phyloP scores from a whole-genome alignment of 2,113 vertebrate genomes.

The Pseudorectes ferrugineus region DNA sequence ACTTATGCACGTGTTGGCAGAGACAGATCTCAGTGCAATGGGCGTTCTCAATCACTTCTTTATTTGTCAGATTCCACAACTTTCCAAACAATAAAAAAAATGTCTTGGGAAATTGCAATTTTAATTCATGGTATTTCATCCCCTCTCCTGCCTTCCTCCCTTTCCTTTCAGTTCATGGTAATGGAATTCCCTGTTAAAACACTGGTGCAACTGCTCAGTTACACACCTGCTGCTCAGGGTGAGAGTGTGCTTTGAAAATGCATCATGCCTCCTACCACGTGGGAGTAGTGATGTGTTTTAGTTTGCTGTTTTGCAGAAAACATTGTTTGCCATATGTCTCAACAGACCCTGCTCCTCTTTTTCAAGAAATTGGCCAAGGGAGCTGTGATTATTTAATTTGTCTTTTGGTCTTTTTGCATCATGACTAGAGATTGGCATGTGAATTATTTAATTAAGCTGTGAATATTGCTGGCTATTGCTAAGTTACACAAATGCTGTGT shows the following conservation, averaged over 20 bases:
- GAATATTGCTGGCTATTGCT: neutral
- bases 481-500: neutral
- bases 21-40: neutral
- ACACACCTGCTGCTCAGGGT: neutral
- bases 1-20: neutral
- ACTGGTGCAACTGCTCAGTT: neutral
- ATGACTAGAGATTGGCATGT: neutral
- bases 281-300: neutral
- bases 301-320: neutral
- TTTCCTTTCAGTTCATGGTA: neutral
- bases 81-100: neutral
- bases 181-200: neutral
- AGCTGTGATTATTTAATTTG: neutral
- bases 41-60: neutral
- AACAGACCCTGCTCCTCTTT: neutral
- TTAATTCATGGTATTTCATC: neutral
- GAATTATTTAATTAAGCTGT: neutral
- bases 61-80: neutral
- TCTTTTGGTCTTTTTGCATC: neutral
- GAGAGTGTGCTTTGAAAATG: neutral
- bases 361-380: neutral
- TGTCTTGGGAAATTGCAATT: rapidly evolving
- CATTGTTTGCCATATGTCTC: neutral
- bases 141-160: neutral
- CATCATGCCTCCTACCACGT: neutral